A percentile compares a stretch with the other conserved stretches of the same genome.
phyloP scores from a whole-genome alignment of 2,113 vertebrate species.

The Poecilia latipinna region DNA sequence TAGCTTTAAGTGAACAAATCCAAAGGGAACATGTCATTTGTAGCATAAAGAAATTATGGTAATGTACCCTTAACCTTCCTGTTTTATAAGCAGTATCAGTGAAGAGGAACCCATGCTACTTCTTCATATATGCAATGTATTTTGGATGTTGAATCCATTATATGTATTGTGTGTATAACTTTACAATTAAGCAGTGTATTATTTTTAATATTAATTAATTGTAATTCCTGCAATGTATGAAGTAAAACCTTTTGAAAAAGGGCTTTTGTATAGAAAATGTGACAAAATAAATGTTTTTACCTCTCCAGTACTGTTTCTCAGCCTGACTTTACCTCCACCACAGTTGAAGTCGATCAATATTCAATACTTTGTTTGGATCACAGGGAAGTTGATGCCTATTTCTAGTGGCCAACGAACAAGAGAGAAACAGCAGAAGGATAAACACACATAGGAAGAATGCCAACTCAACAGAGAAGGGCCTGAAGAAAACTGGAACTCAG shows the following conservation, averaged over 20 bases:
- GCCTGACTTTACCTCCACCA: conserved; percentile 13
- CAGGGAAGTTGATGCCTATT: not conserved
- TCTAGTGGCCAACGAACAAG: not conserved
- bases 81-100: conserved; percentile 74
- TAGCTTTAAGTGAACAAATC: conserved; percentile 58
- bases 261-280: conserved; percentile 89
- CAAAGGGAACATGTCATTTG: conserved; percentile 66
- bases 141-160: conserved; percentile 91
- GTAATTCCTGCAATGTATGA: conserved; percentile 85
- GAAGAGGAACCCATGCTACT: conserved; percentile 86
- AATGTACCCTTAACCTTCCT: conserved; percentile 62
- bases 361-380: not conserved
- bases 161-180: conserved; percentile 66
- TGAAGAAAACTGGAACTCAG: no score
- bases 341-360: not conserved
- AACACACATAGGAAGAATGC: not conserved
- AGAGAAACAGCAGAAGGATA: not conserved
- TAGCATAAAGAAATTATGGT: conserved; percentile 78
- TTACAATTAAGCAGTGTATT: conserved; percentile 86
- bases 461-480: not conserved
- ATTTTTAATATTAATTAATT: conserved; percentile 75
- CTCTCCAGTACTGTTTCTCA: conserved; percentile 61
- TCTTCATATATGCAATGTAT: conserved; percentile 95
- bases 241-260: conserved; percentile 87
- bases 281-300: conserved; percentile 94